A percentile compares a stretch with the other conserved stretches of the same genome.
Conservation (phyloP, 35 echinoderm and acorn worm species). For the Apostichopus californicus region DNA sequence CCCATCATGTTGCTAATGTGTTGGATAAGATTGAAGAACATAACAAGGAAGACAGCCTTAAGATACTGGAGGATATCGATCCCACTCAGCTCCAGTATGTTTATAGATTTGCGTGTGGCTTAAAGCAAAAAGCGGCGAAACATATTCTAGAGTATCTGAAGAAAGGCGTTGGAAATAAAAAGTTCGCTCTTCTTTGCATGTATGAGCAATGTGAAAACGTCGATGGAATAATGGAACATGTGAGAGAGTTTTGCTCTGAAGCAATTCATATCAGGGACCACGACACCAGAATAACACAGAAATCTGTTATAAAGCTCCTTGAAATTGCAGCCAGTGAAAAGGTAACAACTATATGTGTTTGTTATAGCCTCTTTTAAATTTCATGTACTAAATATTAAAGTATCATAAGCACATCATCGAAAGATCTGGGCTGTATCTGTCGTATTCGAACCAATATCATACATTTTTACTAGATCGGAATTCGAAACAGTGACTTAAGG, state of each 20-base stretch:
- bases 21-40: neutral
- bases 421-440: neutral
- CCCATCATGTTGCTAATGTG: neutral
- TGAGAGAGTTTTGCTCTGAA: neutral
- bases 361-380: neutral
- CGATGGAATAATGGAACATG: neutral
- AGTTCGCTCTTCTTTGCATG: neutral
- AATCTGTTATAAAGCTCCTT: neutral
- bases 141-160: conserved; percentile 8
- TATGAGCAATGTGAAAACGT: neutral
- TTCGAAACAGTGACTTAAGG: no score
- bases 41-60: neutral
- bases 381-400: neutral
- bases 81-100: neutral
- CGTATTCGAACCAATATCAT: no score
- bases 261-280: neutral
- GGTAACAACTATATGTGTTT: neutral
- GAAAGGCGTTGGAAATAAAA: neutral
- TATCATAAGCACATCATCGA: neutral
- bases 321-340: neutral
- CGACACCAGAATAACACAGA: neutral
- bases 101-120: conserved; percentile 1
- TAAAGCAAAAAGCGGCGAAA: neutral
- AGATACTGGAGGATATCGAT: conserved; percentile 7
- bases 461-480: no score